Evolutionary conservation across 2,888 invertebrate species (phyloP).

Genomic region (Agrochola litura): DNA sequence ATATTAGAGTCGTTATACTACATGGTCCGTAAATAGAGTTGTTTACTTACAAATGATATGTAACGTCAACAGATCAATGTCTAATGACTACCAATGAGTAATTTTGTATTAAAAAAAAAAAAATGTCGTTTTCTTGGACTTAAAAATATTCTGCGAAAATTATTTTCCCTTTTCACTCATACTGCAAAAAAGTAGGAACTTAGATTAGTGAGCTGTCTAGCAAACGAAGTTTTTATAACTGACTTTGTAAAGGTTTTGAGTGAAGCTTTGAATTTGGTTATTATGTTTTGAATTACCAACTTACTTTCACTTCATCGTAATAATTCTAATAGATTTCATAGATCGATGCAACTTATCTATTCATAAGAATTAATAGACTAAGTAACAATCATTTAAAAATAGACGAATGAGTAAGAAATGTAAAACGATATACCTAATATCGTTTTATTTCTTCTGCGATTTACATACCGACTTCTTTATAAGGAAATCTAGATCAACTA

Average conservation of each 20-base stretch:
- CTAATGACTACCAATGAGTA: neutral
- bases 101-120: too few relatives aligned
- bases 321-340: neutral
- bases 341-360: neutral
- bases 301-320: conserved; percentile 38
- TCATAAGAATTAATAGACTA: neutral
- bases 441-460: neutral
- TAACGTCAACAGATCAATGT: conserved; percentile 11
- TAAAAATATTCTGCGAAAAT: neutral
- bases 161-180: neutral
- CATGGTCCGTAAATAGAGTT: conserved; percentile 5
- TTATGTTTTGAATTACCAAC: neutral
- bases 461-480: neutral
- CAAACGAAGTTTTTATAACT: neutral
- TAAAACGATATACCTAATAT: neutral
- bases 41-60: conserved; percentile 30
- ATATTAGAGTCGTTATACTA: neutral
- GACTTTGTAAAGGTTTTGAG: neutral
- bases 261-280: neutral
- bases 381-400: neutral
- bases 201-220: neutral
- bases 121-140: neutral
- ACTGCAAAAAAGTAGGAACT: neutral
- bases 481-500: neutral
- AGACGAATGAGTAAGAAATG: neutral